A percentile compares a stretch with the other conserved stretches of the same genome.
Evolutionary conservation across 2,888 invertebrate species (phyloP).

Genomic region (Amorpha juglandis): DNA sequence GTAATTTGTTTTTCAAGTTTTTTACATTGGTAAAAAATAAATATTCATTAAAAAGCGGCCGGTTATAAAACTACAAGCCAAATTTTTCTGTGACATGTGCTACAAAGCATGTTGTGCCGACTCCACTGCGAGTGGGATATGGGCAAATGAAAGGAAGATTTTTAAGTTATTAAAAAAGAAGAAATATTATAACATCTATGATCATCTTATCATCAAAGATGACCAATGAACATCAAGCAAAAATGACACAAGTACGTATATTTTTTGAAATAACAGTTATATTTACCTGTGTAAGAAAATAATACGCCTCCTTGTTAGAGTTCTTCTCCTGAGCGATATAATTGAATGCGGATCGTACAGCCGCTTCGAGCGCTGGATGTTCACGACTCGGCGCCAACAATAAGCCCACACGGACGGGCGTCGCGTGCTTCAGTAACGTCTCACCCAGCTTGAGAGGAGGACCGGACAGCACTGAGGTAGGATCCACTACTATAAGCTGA

Average conservation of each 20-base stretch:
- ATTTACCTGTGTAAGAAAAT: constrained; percentile 92
- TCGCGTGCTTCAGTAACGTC: constrained; percentile 95
- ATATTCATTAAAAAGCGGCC: too few species aligned
- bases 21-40: too few species aligned
- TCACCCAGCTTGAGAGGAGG: constrained; percentile 94
- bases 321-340: constrained; percentile 92
- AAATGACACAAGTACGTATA: too few species aligned
- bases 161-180: too few species aligned
- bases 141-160: too few species aligned
- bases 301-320: constrained; percentile 88
- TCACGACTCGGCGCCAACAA: constrained; percentile 88
- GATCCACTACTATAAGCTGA: constrained; percentile 94
- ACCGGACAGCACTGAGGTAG: constrained; percentile 87
- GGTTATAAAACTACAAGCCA: too few species aligned
- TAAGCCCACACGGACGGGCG: constrained; percentile 95
- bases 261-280: neutral
- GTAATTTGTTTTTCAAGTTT: neutral
- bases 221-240: too few species aligned
- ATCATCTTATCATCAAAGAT: too few species aligned
- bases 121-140: too few species aligned
- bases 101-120: too few species aligned
- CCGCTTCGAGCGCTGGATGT: constrained; percentile 90
- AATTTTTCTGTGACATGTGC: too few species aligned
- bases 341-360: constrained; percentile 94
- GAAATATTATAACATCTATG: too few species aligned